Percentiles rank a stretch among this genome's conserved stretches.
phyloP scores from a whole-genome alignment of 2,888 invertebrate species.

The Hemicrepidius hirtus region DNA sequence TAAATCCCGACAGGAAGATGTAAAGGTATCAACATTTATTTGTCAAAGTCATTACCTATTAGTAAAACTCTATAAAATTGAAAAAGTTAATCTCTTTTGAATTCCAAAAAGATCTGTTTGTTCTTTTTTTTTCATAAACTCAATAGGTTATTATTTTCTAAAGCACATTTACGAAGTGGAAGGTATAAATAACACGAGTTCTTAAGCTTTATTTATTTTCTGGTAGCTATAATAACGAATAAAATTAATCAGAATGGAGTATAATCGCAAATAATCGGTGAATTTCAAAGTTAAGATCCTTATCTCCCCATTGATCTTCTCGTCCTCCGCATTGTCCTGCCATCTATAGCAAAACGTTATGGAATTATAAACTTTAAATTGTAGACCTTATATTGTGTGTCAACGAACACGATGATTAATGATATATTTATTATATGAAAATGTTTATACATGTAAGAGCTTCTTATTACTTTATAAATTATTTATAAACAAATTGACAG shows the following conservation, averaged over 20 bases:
- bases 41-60: background rate
- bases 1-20: no score
- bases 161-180: conserved; percentile 7
- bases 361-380: conserved; percentile 53
- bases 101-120: no score
- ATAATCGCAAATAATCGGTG: conserved; percentile 52
- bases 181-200: conserved; percentile 33
- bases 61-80: no score
- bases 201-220: conserved; percentile 44
- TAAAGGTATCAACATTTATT: no score
- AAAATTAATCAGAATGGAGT: conserved; percentile 50
- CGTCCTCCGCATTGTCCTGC: conserved; percentile 51
- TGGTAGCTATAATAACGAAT: conserved; percentile 44
- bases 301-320: conserved; percentile 49
- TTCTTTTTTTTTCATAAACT: background rate
- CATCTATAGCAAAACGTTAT: conserved; percentile 49
- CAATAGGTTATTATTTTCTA: background rate
- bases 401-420: conserved; percentile 55
- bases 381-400: conserved; percentile 52
- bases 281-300: conserved; percentile 52
- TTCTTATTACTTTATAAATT: conserved; percentile 47
- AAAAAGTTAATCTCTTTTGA: no score
- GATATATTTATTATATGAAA: conserved; percentile 55
- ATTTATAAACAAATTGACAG: conserved; percentile 48
- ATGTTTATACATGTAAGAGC: conserved; percentile 36